These are phyloP conservation scores for Ephestia elutella DNA, from an alignment of 1,140 invertebrate genomes.

Conservation along the genomic window DNA sequence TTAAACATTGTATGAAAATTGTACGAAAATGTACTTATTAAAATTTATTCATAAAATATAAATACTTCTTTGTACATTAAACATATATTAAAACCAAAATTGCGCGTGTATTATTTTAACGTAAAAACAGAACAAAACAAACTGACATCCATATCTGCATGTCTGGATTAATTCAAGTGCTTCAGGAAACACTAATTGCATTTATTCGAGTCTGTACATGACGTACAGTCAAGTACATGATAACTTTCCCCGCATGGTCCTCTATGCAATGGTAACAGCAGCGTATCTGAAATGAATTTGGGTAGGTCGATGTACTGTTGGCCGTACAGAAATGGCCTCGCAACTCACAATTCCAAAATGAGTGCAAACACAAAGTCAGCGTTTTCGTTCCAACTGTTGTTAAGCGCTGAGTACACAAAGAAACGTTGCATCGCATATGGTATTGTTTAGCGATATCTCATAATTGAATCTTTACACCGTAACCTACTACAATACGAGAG, in stretches of 20 bases:
- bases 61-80: no score
- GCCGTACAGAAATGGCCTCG: conserved; percentile 16
- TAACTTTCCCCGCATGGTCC: no score
- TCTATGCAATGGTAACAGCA: no score
- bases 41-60: no score
- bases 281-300: no score
- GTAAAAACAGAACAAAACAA: neutral
- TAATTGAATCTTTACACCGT: conserved; percentile 59
- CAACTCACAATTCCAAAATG: conserved; percentile 24
- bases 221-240: no score
- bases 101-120: no score
- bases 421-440: conserved; percentile 40
- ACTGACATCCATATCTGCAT: neutral
- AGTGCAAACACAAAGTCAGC: conserved; percentile 39
- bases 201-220: neutral
- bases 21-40: no score
- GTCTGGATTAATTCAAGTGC: neutral
- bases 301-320: no score
- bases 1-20: no score
- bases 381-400: conserved; percentile 43
- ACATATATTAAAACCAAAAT: neutral
- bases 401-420: conserved; percentile 45
- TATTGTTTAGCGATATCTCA: conserved; percentile 57
- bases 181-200: neutral
- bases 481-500: conserved; percentile 28